A percentile compares a stretch with the other conserved stretches of the same genome.
Evolutionary conservation across 2,888 invertebrate genomes (phyloP).

Genomic region (Ophion obscuratus): DNA sequence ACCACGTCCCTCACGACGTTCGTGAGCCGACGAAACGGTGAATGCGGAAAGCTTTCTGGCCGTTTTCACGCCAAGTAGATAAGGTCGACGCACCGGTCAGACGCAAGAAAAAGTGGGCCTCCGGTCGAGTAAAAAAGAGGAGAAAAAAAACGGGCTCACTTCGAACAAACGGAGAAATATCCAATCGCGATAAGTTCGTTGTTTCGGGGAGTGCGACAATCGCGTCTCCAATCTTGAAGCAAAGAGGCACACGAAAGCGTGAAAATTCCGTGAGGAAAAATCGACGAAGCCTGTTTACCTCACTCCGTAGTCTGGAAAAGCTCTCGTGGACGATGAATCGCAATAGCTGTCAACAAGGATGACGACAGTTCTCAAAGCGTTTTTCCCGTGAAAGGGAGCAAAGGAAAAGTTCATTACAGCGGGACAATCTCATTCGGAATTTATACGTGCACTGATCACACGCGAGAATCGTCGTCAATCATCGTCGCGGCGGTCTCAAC

Average conservation of each 20-base stretch:
- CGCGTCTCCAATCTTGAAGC: neutral
- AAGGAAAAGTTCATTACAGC: constrained; percentile 13
- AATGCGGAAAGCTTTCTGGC: constrained; percentile 5
- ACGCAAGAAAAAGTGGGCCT: constrained; percentile 30
- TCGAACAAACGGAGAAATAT: constrained; percentile 1
- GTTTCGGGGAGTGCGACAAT: neutral
- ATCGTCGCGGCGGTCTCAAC: constrained; percentile 2
- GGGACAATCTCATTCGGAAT: constrained; percentile 44
- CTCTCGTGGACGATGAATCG: neutral
- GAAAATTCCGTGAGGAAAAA: neutral
- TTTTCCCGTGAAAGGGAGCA: neutral
- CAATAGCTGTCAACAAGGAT: constrained; percentile 19
- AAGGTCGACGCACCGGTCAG: constrained; percentile 47
- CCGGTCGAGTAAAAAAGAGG: constrained; percentile 1
- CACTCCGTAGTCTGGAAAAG: neutral
- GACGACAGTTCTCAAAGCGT: neutral
- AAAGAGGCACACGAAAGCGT: neutral
- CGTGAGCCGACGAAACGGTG: constrained; percentile 16
- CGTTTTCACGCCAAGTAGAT: constrained; percentile 42
- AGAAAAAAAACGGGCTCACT: neutral
- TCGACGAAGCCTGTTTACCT: neutral
- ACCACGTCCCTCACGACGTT: neutral
- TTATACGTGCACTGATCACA: constrained; percentile 6
- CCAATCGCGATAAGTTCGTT: neutral
- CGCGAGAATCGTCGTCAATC: neutral